Percentiles rank a stretch among this genome's conserved stretches.
phyloP scores from a whole-genome alignment of 2,113 vertebrate genomes.

The Grammomys dolichurus region DNA sequence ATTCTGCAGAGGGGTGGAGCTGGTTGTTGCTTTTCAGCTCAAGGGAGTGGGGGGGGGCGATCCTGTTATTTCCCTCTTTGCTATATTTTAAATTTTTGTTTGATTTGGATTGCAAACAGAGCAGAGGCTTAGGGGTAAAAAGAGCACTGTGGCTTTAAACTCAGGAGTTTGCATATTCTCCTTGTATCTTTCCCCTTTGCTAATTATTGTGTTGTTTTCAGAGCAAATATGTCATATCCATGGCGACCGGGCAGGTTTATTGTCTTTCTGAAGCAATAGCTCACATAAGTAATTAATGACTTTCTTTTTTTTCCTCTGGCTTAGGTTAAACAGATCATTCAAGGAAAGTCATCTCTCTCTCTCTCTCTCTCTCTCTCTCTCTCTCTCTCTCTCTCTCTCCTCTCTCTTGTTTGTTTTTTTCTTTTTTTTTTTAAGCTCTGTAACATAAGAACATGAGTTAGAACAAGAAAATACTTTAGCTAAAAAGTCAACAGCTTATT shows the following conservation, averaged over 20 bases:
- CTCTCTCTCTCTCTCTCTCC: conserved; percentile 82
- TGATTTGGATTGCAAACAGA: conserved; percentile 88
- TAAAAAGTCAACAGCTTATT: conserved; percentile 90
- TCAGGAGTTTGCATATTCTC: conserved; percentile 99
- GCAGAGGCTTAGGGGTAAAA: conserved; percentile 87
- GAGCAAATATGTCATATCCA: conserved; percentile 99
- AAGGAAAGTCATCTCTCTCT: conserved; percentile 96
- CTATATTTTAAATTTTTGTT: conserved; percentile 85
- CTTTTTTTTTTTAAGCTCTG: conserved; percentile 87
- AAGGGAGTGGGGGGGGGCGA: neutral
- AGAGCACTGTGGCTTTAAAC: conserved; percentile 98
- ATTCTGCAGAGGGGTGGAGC: conserved; percentile 49
- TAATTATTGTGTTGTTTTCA: conserved; percentile 99
- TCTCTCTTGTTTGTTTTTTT: conserved; percentile 60
- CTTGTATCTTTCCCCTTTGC: conserved; percentile 99
- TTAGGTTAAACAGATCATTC: conserved; percentile 99
- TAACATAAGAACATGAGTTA: conserved; percentile 97
- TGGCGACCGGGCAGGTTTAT: conserved; percentile 99
- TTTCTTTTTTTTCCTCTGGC: conserved; percentile 97
- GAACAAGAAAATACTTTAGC: conserved; percentile 93
- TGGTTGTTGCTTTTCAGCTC: conserved; percentile 25
- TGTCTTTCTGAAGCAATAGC: conserved; percentile 99
- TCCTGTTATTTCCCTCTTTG: conserved; percentile 58
- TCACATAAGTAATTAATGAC: conserved; percentile 99
- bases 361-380: conserved; percentile 70